Base-by-base conservation (phyloP, 2,797 vertebrate genomes). In the Acanthornis magna region DNA sequence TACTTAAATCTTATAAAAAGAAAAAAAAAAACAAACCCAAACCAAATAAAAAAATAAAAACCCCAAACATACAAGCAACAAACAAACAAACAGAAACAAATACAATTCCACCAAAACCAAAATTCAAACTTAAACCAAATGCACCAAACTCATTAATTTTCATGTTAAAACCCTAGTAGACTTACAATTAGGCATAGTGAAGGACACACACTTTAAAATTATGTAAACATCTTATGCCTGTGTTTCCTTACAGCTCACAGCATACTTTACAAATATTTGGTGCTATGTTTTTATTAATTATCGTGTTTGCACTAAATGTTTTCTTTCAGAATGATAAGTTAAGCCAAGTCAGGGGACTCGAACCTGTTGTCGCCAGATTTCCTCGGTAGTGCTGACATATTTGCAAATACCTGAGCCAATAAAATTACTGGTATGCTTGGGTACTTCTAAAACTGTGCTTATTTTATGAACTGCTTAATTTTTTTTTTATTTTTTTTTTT, bases 91-190 rank as follows among this genome's bases (percentile, higher is more conserved):
- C 17, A 19, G 30, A 65, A 38, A 9, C 5, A 17, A 77, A 58
- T 20, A 38, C 65, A 43, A 30, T 0, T 2, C 18, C 8, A 4
- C 16, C 3, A 5, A 63, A 81, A 13, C 3, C 12, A 8, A 60
- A 30, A 50, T 4, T 4, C 11, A 48, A n/a, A 42, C 12, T 47
- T 40, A 62, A 54, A 54, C 4, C 34, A 43, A 78, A 43, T 20
- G 1, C 3, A 9, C 5, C 2, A 40, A 18, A 13, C 2, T 17
- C 26, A 10, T 55, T 79, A 10, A 7, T 51, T 63, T 70, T 79
- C 13, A 25, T 32, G 12, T 4, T 60, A 53, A 27, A 79, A 29
- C 12, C 5, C 12, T 40, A 12, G 2, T 32, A 22, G 45, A 5
- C 17, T 40, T 71, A 43, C 16, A 57, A 6, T 5, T 32, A 3